phyloP scores from a whole-genome alignment of 2,113 vertebrate species.

The Sceloporus undulatus region DNA sequence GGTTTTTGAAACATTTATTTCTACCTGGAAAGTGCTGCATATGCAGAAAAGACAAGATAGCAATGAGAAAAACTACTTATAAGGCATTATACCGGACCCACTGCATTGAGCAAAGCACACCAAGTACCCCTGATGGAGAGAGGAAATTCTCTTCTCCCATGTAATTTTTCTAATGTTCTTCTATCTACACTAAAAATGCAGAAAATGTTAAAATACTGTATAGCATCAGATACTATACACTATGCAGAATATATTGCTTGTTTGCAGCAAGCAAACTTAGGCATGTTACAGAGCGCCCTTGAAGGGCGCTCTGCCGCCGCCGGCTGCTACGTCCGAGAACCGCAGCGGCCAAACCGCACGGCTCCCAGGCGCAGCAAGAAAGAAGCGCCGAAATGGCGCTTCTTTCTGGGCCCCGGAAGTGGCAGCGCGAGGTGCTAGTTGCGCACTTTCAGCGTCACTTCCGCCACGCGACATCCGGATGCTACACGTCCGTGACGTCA shows the following conservation, averaged over 20 bases:
- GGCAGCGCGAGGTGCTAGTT: no score
- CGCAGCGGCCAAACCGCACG: no score
- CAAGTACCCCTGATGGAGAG: background rate
- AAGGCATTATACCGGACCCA: background rate
- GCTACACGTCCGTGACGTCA: no score
- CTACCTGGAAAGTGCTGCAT: background rate
- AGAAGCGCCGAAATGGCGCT: no score
- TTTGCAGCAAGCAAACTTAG: background rate
- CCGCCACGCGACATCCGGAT: no score
- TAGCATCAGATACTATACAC: background rate
- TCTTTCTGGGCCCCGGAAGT: no score
- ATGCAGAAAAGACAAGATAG: background rate
- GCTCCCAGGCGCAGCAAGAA: no score
- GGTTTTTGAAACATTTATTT: background rate
- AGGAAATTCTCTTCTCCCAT: background rate
- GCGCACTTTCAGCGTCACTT: no score
- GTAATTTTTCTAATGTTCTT: background rate
- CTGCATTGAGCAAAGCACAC: background rate
- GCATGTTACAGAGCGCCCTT: no score
- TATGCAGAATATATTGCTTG: background rate
- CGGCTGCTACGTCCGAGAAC: no score
- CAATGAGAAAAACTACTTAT: background rate
- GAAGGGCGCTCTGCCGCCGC: no score
- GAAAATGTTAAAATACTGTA: background rate
- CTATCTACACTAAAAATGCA: background rate